These are phyloP conservation scores for Gallinago jamesoni DNA, from an alignment of 2,113 vertebrate species.

Conservation along the genomic window DNA sequence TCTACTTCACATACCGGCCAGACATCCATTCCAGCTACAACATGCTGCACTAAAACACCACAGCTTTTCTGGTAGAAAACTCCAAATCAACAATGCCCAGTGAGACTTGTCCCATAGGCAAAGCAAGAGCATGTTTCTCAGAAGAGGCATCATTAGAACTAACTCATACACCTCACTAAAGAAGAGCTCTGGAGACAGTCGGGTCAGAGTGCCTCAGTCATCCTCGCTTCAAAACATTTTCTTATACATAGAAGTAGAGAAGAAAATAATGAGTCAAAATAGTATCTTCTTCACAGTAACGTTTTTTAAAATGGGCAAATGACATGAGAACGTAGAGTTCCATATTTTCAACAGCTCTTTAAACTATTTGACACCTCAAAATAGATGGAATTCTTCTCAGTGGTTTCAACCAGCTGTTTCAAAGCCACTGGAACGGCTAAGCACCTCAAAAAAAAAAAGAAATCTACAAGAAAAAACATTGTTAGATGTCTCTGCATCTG, in stretches of 20 bases:
- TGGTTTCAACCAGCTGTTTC: neutral
- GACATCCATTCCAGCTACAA: neutral
- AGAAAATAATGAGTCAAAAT: too few relatives aligned
- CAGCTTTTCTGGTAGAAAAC: neutral
- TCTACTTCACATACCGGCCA: neutral
- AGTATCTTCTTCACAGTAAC: neutral
- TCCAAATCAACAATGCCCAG: neutral
- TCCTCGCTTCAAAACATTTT: neutral
- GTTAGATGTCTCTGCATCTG: neutral
- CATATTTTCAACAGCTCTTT: neutral
- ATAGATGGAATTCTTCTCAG: neutral
- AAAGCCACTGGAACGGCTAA: neutral
- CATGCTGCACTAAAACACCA: neutral
- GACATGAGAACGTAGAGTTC: neutral
- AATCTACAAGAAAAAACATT: neutral
- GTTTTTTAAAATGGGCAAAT: neutral
- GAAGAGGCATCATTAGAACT: fast-evolving
- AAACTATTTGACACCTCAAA: neutral
- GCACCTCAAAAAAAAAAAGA: neutral
- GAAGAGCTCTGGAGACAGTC: neutral
- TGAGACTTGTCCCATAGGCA: fast-evolving
- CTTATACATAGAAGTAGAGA: too few relatives aligned
- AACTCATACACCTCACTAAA: neutral
- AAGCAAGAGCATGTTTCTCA: neutral
- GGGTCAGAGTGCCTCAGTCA: neutral